Percentiles rank a stretch among this genome's conserved stretches.
Conservation (phyloP, 2,888 invertebrate genomes). For the Amblyjoppa fuscipennis region DNA sequence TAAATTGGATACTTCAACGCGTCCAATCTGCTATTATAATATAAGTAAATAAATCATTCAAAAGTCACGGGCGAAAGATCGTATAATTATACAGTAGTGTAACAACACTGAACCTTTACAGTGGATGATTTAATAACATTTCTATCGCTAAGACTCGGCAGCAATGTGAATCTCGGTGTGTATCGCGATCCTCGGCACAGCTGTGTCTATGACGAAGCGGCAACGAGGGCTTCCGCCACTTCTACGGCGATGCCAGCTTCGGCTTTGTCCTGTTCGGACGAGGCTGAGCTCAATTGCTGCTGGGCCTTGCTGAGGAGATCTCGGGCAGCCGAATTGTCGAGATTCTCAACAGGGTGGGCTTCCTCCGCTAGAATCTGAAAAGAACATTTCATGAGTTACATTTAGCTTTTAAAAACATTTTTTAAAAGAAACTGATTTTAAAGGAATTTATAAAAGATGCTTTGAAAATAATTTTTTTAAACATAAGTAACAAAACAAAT, state of each 20-base stretch:
- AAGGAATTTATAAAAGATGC: no score
- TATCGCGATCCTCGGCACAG: slow-evolving; percentile 32
- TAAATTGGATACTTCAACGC: no score
- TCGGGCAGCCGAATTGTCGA: slow-evolving; percentile 93
- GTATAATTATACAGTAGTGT: slow-evolving; percentile 67
- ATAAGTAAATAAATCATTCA: neutral
- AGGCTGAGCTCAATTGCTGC: slow-evolving; percentile 92
- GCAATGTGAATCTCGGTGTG: slow-evolving; percentile 36
- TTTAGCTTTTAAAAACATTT: neutral
- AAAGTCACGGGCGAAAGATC: slow-evolving; percentile 54
- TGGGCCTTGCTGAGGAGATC: slow-evolving; percentile 95
- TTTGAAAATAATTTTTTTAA: no score
- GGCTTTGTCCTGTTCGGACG: slow-evolving; percentile 93
- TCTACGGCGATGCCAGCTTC: slow-evolving; percentile 97
- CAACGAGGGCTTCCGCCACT: slow-evolving; percentile 97
- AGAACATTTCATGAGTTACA: slow-evolving; percentile 70
- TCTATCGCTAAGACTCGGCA: slow-evolving; percentile 52
- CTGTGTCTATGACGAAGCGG: slow-evolving; percentile 89
- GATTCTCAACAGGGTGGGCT: slow-evolving; percentile 93
- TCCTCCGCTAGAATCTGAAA: slow-evolving; percentile 96
- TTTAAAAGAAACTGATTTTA: no score
- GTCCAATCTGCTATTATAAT: neutral
- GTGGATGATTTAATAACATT: slow-evolving; percentile 61
- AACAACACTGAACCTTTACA: slow-evolving; percentile 65
- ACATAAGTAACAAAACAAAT: no score